Evolutionary conservation across 1,140 invertebrate genomes (phyloP).

Genomic region (Drosophila pachea): DNA sequence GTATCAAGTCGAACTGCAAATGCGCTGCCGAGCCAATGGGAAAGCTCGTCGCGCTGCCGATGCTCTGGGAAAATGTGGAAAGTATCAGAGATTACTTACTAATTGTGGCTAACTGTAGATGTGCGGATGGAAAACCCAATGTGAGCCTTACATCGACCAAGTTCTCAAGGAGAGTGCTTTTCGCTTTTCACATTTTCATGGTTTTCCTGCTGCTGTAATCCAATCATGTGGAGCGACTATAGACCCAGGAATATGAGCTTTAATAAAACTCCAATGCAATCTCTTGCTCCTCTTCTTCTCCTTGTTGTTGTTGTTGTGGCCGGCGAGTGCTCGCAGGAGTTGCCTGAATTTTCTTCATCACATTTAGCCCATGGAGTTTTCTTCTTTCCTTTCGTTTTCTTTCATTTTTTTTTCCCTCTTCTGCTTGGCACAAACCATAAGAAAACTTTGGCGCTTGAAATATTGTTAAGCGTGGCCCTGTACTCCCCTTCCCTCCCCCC

Average conservation of each 20-base stretch:
- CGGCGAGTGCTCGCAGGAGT: conserved; percentile 24
- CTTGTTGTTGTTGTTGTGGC: conserved; percentile 17
- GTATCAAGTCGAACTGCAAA: conserved; percentile 8
- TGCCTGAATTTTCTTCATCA: conserved; percentile 52
- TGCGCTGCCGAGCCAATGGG: background rate
- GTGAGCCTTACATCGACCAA: too few species aligned
- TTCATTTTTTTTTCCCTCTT: conserved; percentile 22
- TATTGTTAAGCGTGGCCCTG: conserved; percentile 58
- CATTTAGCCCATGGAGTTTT: conserved; percentile 50
- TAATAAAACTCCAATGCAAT: conserved; percentile 6
- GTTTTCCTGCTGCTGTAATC: too few species aligned
- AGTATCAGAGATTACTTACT: too few species aligned
- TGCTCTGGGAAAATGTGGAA: too few species aligned
- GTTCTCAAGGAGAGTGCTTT: too few species aligned
- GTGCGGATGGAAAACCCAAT: too few species aligned
- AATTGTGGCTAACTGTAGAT: too few species aligned
- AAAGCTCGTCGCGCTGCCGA: too few species aligned
- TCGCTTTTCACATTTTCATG: too few species aligned
- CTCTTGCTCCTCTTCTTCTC: conserved; percentile 10
- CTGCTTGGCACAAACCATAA: conserved; percentile 38
- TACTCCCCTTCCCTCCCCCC: background rate
- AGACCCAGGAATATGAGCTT: background rate
- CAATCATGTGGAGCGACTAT: background rate
- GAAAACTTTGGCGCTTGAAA: conserved; percentile 73
- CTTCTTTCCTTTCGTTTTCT: conserved; percentile 25